Evolutionary conservation across 2,113 vertebrate species (phyloP).

Genomic region (Corythaeola cristata): DNA sequence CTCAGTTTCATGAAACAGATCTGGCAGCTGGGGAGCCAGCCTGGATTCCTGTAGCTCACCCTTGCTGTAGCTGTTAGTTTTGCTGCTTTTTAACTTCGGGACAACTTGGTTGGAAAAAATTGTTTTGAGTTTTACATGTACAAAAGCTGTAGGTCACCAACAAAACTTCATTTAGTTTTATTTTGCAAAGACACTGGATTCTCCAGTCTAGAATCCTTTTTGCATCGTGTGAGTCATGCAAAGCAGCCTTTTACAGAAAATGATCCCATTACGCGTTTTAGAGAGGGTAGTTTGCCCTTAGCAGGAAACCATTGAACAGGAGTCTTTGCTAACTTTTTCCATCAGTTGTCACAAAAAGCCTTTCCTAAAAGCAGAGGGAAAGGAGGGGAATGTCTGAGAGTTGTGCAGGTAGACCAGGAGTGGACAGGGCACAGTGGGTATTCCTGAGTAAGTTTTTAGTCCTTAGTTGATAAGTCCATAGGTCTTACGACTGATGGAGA

Average conservation of each 20-base stretch:
- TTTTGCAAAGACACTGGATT: not conserved
- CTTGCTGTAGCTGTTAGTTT: not conserved
- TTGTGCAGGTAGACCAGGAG: not conserved
- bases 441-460: not conserved
- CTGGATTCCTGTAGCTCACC: not conserved
- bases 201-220: not conserved
- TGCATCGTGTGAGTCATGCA: fast-evolving
- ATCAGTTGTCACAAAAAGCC: not conserved
- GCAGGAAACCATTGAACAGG: not conserved
- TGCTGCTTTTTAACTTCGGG: not conserved
- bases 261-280: fast-evolving
- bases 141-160: not conserved
- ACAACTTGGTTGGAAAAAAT: not conserved
- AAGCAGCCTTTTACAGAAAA: not conserved
- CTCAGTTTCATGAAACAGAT: not conserved
- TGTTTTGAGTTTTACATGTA: not conserved
- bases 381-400: no score
- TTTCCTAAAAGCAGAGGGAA: not conserved
- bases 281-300: not conserved
- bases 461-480: not conserved
- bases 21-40: not conserved
- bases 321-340: not conserved
- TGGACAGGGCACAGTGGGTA: not conserved
- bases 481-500: not conserved
- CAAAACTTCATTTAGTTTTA: not conserved